Base-by-base conservation (phyloP, 1,140 invertebrate genomes). In the Ceratina australensis region DNA sequence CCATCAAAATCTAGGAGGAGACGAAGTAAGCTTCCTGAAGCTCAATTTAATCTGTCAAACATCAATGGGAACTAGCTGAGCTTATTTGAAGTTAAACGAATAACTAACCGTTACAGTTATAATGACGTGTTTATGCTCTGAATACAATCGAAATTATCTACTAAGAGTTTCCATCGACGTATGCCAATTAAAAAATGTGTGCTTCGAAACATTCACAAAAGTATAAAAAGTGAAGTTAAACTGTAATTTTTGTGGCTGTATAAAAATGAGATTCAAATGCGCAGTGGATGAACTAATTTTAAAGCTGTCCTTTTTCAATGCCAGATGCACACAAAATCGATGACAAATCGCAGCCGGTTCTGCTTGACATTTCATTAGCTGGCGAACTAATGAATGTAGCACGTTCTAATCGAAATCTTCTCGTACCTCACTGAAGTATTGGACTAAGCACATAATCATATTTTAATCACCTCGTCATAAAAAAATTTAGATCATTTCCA, bases 251-350 rank as follows among this genome's bases (percentile, higher is more conserved):
- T 20, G 56, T 15, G 22, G 5, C 2, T 0, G 16, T 28, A 1
- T 47, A 16, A 12, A 49, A 47, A 42, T 13, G 12, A 20, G 26
- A 61, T 28, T 12, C 57, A 22, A 15, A 28, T 49, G 22, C 3
- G 60, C 28, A 33, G 13, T 28, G 3, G 57, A 8, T 18, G 28
- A 61, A n/a, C 24, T 72, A 61, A 72, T 63, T 61, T 72, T 52
- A 72, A 72, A 33, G 24, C 24, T 61, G 47, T 72, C 57, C 18
- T 15, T 61, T 60, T 16, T 22, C 33, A 18, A 13, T 33, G 61
- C 56, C 50, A 65, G 33, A 20, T 28, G n/a, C 50, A 42, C 15
- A 63, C 12, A 26, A 42, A 65, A 65, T 65, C 33, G 49, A 54
- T n/a, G 28, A 65, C 5, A 8, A 22, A 65, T 65, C 28, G 20